Evolutionary conservation across 2,113 vertebrate genomes (phyloP).

Genomic region (Chloropsis cyanopogon): DNA sequence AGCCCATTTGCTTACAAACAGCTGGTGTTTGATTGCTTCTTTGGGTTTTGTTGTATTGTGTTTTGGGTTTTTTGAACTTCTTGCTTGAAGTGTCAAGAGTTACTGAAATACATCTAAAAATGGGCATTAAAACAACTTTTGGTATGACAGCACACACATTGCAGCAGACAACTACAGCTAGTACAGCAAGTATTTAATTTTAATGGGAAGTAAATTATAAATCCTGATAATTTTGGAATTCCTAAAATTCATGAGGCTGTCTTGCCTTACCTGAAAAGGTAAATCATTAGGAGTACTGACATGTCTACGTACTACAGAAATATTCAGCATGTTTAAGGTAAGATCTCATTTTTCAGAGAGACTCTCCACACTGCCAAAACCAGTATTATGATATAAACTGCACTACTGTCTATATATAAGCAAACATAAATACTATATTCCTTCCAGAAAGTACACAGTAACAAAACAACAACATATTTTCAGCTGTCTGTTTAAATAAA

Average conservation of each 20-base stretch:
- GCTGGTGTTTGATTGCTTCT: not conserved
- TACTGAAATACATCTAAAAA: not conserved
- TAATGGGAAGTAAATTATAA: not conserved
- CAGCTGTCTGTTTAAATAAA: not conserved
- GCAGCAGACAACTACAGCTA: not conserved
- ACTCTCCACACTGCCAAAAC: not conserved
- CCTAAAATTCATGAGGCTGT: not conserved
- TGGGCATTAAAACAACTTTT: not conserved
- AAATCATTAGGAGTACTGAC: not conserved
- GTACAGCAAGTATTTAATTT: not conserved
- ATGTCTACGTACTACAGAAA: not conserved
- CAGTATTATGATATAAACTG: not conserved
- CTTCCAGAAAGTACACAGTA: not conserved
- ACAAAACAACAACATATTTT: not conserved
- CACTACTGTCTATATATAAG: not conserved
- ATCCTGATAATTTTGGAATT: not conserved
- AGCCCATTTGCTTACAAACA: not conserved
- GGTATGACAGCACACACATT: accelerated
- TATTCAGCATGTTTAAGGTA: not conserved
- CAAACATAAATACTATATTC: not conserved
- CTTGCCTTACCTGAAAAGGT: not conserved
- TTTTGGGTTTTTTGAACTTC: not conserved
- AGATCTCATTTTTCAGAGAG: not conserved
- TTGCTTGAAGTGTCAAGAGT: not conserved
- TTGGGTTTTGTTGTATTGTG: not conserved